Evolutionary conservation across 2,797 vertebrate species (phyloP).

Genomic region (Enteromius radiatus): DNA sequence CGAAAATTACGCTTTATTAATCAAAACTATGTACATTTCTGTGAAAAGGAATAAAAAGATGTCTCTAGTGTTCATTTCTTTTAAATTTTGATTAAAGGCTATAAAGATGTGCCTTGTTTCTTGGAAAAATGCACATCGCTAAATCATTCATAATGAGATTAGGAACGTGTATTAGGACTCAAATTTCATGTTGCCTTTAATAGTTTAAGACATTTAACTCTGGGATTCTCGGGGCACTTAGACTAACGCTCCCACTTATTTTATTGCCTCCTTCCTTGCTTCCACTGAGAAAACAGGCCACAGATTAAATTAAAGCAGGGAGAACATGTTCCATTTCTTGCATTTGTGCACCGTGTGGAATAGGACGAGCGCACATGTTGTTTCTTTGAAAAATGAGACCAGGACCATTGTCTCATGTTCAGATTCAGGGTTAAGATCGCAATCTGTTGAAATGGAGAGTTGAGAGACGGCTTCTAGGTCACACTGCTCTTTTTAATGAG

Average conservation of each 20-base stretch:
- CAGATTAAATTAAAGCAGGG: slow-evolving; percentile 20
- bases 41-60: too few species aligned
- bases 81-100: background rate
- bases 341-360: slow-evolving; percentile 24
- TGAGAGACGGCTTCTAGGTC: slow-evolving; percentile 40
- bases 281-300: background rate
- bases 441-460: slow-evolving; percentile 45
- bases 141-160: background rate
- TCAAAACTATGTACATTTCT: too few species aligned
- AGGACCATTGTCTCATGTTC: slow-evolving; percentile 46
- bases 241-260: background rate
- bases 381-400: slow-evolving; percentile 51
- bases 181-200: slow-evolving; percentile 2
- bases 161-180: background rate
- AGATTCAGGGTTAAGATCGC: slow-evolving; percentile 56
- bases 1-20: too few species aligned
- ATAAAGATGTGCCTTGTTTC: background rate
- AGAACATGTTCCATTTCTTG: slow-evolving; percentile 15
- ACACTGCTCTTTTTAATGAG: background rate
- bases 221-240: background rate
- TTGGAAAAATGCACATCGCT: background rate
- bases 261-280: slow-evolving; percentile 1
- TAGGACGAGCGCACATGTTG: slow-evolving; percentile 1
- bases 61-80: too few species aligned
- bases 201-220: background rate